Percentiles rank a stretch among this genome's conserved stretches.
These are phyloP conservation scores for Coluber constrictor DNA, from an alignment of 2,797 vertebrate genomes.

Conservation along the genomic window DNA sequence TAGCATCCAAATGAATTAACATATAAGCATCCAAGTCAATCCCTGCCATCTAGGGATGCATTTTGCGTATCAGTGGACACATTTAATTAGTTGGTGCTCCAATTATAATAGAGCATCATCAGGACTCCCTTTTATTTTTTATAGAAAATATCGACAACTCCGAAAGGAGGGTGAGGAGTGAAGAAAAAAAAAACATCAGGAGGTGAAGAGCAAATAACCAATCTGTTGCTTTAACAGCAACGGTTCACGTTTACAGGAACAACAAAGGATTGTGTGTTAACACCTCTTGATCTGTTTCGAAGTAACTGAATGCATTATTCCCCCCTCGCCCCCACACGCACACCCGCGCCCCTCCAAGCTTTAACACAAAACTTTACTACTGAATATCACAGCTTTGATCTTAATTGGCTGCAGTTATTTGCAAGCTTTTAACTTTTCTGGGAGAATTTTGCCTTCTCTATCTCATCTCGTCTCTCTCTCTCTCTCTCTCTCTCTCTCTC, in stretches of 20 bases:
- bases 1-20: not conserved
- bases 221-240: conserved; percentile 65
- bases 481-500: conserved; percentile 26
- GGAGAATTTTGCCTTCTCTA: conserved; percentile 2
- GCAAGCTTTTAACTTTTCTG: conserved; percentile 60
- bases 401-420: conserved; percentile 71
- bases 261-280: conserved; percentile 69
- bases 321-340: conserved; percentile 42
- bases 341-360: conserved; percentile 39
- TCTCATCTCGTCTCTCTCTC: not conserved
- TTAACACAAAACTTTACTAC: conserved; percentile 57
- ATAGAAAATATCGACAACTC: conserved; percentile 13
- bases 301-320: conserved; percentile 19
- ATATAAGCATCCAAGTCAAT: not conserved
- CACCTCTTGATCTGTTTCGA: conserved; percentile 68
- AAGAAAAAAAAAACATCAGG: not conserved
- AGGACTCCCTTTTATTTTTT: conserved; percentile 12
- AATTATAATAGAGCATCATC: conserved; percentile 9
- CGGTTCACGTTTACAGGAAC: conserved; percentile 54
- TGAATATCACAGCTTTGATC: conserved; percentile 67
- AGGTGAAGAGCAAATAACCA: conserved; percentile 67
- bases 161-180: conserved; percentile 28
- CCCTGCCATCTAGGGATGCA: not conserved
- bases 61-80: conserved; percentile 25
- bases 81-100: conserved; percentile 23